These are phyloP conservation scores for Thamnophis sirtalis DNA, from an alignment of 2,113 vertebrate genomes.

Conservation along the genomic window DNA sequence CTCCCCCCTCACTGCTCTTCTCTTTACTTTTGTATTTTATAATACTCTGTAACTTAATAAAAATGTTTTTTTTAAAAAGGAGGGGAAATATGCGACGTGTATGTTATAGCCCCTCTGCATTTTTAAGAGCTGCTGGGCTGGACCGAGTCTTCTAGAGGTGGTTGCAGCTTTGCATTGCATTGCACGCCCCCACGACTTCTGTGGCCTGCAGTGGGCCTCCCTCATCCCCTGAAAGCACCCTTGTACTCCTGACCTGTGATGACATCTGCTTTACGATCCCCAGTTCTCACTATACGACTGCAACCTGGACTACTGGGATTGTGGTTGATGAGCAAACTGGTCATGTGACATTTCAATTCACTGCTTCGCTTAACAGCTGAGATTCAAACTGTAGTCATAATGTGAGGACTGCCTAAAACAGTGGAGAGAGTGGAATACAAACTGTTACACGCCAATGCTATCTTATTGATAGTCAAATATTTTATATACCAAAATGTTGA, in stretches of 20 bases:
- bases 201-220: neutral
- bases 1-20: too few relatives aligned
- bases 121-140: neutral
- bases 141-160: neutral
- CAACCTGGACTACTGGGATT: neutral
- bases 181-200: neutral
- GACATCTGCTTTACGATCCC: neutral
- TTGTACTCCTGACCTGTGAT: neutral
- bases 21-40: too few relatives aligned
- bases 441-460: neutral
- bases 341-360: neutral
- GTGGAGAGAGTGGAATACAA: neutral
- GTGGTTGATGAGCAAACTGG: neutral
- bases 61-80: too few relatives aligned
- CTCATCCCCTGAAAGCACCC: neutral
- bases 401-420: neutral
- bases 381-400: neutral
- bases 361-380: neutral
- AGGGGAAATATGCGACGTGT: neutral
- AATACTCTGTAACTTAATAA: too few relatives aligned
- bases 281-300: neutral
- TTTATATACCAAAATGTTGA: neutral
- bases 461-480: neutral
- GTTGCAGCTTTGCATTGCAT: neutral
- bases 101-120: neutral